Evolutionary conservation across 2,113 vertebrate genomes (phyloP).

Genomic region (Cyphomyrus plagiostoma): DNA sequence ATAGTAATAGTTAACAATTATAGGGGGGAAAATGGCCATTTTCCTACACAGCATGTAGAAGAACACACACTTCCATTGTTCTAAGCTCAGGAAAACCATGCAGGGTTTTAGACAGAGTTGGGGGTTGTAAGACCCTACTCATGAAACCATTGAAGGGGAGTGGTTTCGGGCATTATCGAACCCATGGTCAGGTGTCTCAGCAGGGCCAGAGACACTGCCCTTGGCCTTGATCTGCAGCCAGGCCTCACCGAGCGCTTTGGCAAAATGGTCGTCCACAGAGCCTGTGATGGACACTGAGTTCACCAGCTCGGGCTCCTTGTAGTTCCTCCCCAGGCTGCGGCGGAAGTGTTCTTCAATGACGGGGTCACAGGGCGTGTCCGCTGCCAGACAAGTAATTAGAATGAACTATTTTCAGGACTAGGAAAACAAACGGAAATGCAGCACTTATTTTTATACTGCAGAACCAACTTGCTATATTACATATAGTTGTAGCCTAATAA

Average conservation of each 20-base stretch:
- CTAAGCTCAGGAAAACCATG: constrained; percentile 72
- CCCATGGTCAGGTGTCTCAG: constrained; percentile 36
- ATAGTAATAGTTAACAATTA: constrained; percentile 22
- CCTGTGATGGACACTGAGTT: constrained; percentile 77
- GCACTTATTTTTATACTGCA: neutral
- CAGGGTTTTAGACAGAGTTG: constrained; percentile 43
- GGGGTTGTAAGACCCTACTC: constrained; percentile 38
- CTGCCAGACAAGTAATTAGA: constrained; percentile 29
- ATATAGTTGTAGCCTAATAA: neutral
- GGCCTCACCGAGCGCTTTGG: constrained; percentile 77
- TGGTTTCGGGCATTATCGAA: constrained; percentile 51
- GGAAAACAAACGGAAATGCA: neutral
- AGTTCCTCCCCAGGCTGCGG: constrained; percentile 74
- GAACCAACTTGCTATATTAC: neutral
- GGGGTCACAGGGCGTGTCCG: constrained; percentile 61
- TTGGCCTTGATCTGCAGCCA: constrained; percentile 79
- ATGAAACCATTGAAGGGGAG: constrained; percentile 72
- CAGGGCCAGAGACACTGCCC: constrained; percentile 63
- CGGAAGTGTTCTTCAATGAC: constrained; percentile 81
- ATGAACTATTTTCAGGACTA: neutral
- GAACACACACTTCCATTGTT: constrained; percentile 51
- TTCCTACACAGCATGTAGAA: neutral
- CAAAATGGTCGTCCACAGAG: constrained; percentile 75
- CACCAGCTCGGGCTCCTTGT: constrained; percentile 72
- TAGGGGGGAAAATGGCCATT: constrained; percentile 32